Percentiles rank a stretch among this genome's conserved stretches.
phyloP scores from a whole-genome alignment of 37 sponge, comb jelly and placozoan species.

The Lycopodina hypogea region DNA sequence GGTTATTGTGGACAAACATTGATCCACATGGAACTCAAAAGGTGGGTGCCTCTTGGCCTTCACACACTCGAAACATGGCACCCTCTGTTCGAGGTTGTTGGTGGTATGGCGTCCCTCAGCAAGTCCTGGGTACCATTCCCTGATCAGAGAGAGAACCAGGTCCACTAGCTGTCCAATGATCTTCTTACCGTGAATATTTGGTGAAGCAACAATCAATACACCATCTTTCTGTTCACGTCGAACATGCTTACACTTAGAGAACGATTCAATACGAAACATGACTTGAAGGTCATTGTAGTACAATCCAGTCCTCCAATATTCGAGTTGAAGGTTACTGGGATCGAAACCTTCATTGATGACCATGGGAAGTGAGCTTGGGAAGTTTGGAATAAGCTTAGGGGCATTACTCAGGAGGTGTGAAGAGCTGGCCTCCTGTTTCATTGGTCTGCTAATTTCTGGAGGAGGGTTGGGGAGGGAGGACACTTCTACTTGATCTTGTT shows the following conservation, averaged over 20 bases:
- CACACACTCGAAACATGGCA: conserved; percentile 69
- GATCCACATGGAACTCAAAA: conserved; percentile 44
- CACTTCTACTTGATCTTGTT: not conserved
- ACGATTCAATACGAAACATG: conserved; percentile 59
- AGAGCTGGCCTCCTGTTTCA: not conserved
- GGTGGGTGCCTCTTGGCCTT: conserved; percentile 26
- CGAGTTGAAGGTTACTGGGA: conserved; percentile 17
- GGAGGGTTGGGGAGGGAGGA: not conserved
- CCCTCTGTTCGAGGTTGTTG: conserved; percentile 45
- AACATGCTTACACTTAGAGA: conserved; percentile 14
- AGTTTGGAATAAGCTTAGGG: conserved; percentile 26
- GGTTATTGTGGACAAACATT: conserved; percentile 23
- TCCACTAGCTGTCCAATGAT: conserved; percentile 76
- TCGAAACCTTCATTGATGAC: not conserved
- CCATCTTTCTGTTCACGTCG: conserved; percentile 51
- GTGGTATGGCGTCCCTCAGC: conserved; percentile 6
- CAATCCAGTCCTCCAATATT: conserved; percentile 70
- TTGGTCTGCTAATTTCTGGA: conserved; percentile 16
- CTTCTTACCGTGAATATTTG: conserved; percentile 47
- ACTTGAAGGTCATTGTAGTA: conserved; percentile 46
- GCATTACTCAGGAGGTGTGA: not conserved
- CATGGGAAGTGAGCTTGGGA: conserved; percentile 8
- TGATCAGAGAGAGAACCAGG: conserved; percentile 52
- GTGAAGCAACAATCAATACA: conserved; percentile 52
- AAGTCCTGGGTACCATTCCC: conserved; percentile 86